These are phyloP conservation scores for Apistogramma diplotaenia DNA, from an alignment of 2,113 vertebrate species.

Conservation along the genomic window DNA sequence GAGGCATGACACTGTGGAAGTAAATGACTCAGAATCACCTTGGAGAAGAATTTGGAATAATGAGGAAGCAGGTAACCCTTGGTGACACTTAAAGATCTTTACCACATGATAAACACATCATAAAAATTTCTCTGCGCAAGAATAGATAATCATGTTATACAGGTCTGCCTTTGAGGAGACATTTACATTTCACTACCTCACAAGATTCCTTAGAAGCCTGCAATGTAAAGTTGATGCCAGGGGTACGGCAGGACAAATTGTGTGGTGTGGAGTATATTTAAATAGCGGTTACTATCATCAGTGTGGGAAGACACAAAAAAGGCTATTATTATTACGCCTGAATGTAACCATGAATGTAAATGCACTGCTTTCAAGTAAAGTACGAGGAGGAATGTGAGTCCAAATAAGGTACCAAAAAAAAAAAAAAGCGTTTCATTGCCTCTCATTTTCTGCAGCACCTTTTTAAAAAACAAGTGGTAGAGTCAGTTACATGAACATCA, in stretches of 20 bases:
- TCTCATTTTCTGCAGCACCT: neutral
- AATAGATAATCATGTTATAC: constrained; percentile 46
- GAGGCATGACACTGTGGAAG: constrained; percentile 10
- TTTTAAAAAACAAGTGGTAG: neutral
- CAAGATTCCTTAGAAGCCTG: neutral
- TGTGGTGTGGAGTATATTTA: constrained; percentile 29
- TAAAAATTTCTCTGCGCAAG: constrained; percentile 4
- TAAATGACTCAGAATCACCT: constrained; percentile 52
- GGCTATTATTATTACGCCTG: constrained; percentile 36
- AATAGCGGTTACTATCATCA: constrained; percentile 30
- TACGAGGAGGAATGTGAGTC: neutral
- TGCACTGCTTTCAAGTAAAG: constrained; percentile 21
- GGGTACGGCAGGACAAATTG: constrained; percentile 19
- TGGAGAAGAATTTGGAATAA: constrained; percentile 47
- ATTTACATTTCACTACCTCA: constrained; percentile 30
- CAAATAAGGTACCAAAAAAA: neutral
- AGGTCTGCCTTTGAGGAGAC: constrained; percentile 15
- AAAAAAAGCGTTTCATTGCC: neutral
- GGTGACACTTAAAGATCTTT: constrained; percentile 49
- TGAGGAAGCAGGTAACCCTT: constrained; percentile 46
- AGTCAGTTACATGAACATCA: neutral
- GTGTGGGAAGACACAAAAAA: constrained; percentile 28
- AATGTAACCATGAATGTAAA: constrained; percentile 16
- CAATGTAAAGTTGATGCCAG: constrained; percentile 15
- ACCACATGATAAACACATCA: constrained; percentile 44